Conservation (phyloP, 1,140 invertebrate genomes). For the Helicoverpa armigera region DNA sequence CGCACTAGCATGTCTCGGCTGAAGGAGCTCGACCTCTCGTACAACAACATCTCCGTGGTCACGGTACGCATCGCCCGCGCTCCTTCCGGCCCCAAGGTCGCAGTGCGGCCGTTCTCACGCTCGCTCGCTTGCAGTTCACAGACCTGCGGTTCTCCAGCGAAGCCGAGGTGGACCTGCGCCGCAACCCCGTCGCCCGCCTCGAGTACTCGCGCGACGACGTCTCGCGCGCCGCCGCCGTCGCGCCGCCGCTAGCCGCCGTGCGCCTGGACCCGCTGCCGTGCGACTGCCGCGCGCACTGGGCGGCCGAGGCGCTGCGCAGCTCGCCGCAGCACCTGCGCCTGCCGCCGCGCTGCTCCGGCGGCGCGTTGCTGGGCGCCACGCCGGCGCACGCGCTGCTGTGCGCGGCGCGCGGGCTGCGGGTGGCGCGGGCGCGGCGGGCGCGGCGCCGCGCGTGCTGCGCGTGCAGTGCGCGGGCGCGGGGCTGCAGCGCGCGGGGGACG, state of each 20-base stretch:
- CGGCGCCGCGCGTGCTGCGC: constrained; percentile 23
- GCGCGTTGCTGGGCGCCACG: constrained; percentile 19
- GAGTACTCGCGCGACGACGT: constrained; percentile 5
- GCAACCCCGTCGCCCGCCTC: not conserved
- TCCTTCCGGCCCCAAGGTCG: not conserved
- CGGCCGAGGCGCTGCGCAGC: constrained; percentile 53
- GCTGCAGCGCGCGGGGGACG: not conserved
- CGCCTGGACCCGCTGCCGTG: not conserved
- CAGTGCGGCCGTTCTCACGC: too few species aligned
- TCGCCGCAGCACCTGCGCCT: constrained; percentile 41
- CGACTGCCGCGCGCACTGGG: constrained; percentile 56
- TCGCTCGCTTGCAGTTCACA: not conserved
- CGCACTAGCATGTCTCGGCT: not conserved
- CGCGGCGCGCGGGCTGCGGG: constrained; percentile 2
- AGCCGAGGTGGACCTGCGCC: not conserved
- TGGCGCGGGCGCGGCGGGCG: constrained; percentile 22
- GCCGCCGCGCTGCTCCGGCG: constrained; percentile 19
- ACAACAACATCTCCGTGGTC: not conserved
- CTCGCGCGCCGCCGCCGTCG: not conserved
- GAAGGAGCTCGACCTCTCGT: not conserved
- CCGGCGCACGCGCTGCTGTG: constrained; percentile 31
- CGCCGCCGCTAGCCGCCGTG: not conserved
- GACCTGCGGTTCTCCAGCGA: constrained; percentile 17
- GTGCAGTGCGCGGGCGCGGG: constrained; percentile 14
- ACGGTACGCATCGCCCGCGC: not conserved